Conservation (phyloP, 2,888 invertebrate genomes). For the Andrena praecox region DNA sequence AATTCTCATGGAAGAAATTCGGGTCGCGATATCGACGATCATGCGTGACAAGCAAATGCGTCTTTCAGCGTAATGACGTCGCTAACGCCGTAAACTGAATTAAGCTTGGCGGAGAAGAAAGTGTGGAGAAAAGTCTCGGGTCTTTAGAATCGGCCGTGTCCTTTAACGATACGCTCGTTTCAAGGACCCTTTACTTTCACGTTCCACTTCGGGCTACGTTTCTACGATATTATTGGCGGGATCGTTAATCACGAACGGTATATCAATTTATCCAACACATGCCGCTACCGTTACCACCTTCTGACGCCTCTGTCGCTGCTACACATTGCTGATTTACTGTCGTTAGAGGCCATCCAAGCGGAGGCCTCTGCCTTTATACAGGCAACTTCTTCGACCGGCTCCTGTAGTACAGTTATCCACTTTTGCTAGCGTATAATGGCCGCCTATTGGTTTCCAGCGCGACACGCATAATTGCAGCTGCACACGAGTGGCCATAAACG, state of each 20-base stretch:
- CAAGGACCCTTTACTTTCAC: slow-evolving; percentile 55
- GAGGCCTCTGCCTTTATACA: slow-evolving; percentile 7
- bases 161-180: slow-evolving; percentile 9
- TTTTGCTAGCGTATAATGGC: slow-evolving; percentile 53
- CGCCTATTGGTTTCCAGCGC: slow-evolving; percentile 19
- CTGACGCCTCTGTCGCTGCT: slow-evolving; percentile 64
- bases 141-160: slow-evolving; percentile 4
- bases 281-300: slow-evolving; percentile 65
- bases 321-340: slow-evolving; percentile 63
- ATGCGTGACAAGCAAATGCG: slow-evolving; percentile 16
- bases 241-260: slow-evolving; percentile 51
- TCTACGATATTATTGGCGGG: slow-evolving; percentile 4
- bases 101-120: slow-evolving; percentile 43
- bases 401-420: slow-evolving; percentile 61
- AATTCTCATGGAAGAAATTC: background rate
- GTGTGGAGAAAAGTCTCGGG: slow-evolving; percentile 37
- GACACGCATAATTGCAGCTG: slow-evolving; percentile 8
- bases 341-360: slow-evolving; percentile 49
- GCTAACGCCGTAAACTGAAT: slow-evolving; percentile 16
- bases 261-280: slow-evolving; percentile 63
- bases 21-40: slow-evolving; percentile 16
- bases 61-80: background rate
- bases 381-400: slow-evolving; percentile 2
- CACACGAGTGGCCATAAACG: slow-evolving; percentile 2
- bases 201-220: slow-evolving; percentile 50